These are phyloP conservation scores for Drosophila ochracea DNA, from an alignment of 2,888 invertebrate genomes.

Conservation along the genomic window DNA sequence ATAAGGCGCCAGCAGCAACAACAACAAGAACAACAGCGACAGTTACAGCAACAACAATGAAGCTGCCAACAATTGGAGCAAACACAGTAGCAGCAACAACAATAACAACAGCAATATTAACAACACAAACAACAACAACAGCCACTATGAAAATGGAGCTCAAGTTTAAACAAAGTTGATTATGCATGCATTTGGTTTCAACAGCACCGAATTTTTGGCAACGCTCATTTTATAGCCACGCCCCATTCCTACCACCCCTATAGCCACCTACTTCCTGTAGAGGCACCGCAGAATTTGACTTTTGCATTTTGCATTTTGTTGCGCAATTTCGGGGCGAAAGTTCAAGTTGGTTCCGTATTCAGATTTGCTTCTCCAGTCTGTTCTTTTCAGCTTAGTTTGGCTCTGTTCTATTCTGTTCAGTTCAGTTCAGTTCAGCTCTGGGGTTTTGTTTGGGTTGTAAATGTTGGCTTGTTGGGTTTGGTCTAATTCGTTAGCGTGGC, in stretches of 20 bases:
- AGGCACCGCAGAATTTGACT: slow-evolving; percentile 68
- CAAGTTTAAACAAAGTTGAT: slow-evolving; percentile 82
- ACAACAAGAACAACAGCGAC: slow-evolving; percentile 33
- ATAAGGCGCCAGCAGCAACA: slow-evolving; percentile 73
- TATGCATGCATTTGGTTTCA: slow-evolving; percentile 81
- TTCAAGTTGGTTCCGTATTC: slow-evolving; percentile 71
- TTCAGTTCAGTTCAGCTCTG: slow-evolving; percentile 24
- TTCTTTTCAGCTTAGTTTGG: slow-evolving; percentile 13
- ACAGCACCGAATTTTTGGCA: slow-evolving; percentile 71
- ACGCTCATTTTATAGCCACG: slow-evolving; percentile 74
- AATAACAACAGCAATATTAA: slow-evolving; percentile 55
- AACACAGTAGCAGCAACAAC: slow-evolving; percentile 17
- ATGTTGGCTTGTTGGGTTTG: slow-evolving; percentile 48
- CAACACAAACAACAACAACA: slow-evolving; percentile 54
- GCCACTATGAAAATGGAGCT: slow-evolving; percentile 59
- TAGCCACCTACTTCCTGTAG: slow-evolving; percentile 18
- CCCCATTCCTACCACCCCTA: slow-evolving; percentile 19
- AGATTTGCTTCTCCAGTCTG: background rate
- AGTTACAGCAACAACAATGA: slow-evolving; percentile 39
- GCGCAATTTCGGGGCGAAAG: slow-evolving; percentile 75
- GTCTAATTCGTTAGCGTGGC: slow-evolving; percentile 72
- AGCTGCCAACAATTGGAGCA: slow-evolving; percentile 11
- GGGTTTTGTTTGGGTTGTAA: slow-evolving; percentile 41
- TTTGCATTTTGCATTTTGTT: slow-evolving; percentile 82
- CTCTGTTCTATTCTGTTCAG: background rate